These are phyloP conservation scores for Sitta europaea DNA, from an alignment of 2,113 vertebrate genomes.

Conservation along the genomic window DNA sequence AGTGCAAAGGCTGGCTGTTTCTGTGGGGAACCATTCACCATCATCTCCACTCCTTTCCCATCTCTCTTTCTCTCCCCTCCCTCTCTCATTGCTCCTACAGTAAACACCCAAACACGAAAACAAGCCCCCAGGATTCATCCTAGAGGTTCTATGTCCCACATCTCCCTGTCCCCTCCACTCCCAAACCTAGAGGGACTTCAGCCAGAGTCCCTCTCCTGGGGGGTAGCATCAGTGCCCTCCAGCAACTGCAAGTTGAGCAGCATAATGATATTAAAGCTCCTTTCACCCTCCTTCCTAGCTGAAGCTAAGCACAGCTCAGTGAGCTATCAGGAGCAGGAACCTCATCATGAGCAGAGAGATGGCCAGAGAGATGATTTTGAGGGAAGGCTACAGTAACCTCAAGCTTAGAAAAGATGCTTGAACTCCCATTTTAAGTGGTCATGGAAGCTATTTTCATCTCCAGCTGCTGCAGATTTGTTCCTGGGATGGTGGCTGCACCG, in stretches of 20 bases:
- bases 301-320: neutral
- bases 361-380: neutral
- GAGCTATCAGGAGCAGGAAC: neutral
- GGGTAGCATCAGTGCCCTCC: neutral
- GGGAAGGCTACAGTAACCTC: neutral
- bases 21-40: neutral
- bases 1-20: neutral
- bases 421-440: constrained; percentile 19
- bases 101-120: neutral
- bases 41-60: neutral
- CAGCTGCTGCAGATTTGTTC: constrained; percentile 44
- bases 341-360: neutral
- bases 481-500: constrained; percentile 30
- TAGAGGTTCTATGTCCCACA: neutral
- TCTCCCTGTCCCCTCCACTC: neutral
- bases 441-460: constrained; percentile 58
- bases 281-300: neutral
- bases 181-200: neutral
- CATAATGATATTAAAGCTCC: neutral
- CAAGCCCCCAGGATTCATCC: neutral
- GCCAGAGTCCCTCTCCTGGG: neutral
- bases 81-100: neutral
- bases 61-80: neutral
- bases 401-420: constrained; percentile 9
- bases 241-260: neutral